Evolutionary conservation across 2,888 invertebrate genomes (phyloP).

Genomic region (Liodrosophila aerea): DNA sequence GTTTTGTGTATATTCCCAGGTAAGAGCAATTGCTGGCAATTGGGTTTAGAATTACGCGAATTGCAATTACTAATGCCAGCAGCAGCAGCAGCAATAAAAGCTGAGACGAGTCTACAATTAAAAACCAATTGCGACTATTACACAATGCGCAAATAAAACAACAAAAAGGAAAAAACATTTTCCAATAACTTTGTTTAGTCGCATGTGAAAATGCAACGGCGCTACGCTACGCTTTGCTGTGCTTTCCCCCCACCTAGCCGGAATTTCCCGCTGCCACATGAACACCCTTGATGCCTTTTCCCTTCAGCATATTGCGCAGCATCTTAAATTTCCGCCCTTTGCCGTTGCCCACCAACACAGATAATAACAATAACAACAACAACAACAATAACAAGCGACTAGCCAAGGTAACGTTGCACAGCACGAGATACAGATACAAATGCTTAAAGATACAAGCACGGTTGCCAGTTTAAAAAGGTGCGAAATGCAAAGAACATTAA

Average conservation of each 20-base stretch:
- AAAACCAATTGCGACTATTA: slow-evolving; percentile 64
- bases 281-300: neutral
- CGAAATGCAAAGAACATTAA: slow-evolving; percentile 14
- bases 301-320: slow-evolving; percentile 64
- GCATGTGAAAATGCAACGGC: slow-evolving; percentile 61
- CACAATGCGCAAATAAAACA: slow-evolving; percentile 55
- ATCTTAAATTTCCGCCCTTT: slow-evolving; percentile 68
- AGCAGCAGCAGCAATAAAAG: slow-evolving; percentile 10
- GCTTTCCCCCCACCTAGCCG: too few species aligned
- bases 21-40: slow-evolving; percentile 14
- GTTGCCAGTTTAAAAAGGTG: slow-evolving; percentile 1
- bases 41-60: slow-evolving; percentile 47
- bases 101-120: slow-evolving; percentile 55
- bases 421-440: slow-evolving; percentile 29
- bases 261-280: too few species aligned
- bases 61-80: slow-evolving; percentile 16
- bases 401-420: slow-evolving; percentile 51
- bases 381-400: neutral
- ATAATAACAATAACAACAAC: slow-evolving; percentile 14
- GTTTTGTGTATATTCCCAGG: slow-evolving; percentile 19
- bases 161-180: slow-evolving; percentile 28
- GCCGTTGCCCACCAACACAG: slow-evolving; percentile 36
- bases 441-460: slow-evolving; percentile 12
- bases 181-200: slow-evolving; percentile 66
- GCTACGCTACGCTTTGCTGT: neutral